These are phyloP conservation scores for Operophtera brumata DNA, from an alignment of 2,888 invertebrate genomes.

Conservation along the genomic window DNA sequence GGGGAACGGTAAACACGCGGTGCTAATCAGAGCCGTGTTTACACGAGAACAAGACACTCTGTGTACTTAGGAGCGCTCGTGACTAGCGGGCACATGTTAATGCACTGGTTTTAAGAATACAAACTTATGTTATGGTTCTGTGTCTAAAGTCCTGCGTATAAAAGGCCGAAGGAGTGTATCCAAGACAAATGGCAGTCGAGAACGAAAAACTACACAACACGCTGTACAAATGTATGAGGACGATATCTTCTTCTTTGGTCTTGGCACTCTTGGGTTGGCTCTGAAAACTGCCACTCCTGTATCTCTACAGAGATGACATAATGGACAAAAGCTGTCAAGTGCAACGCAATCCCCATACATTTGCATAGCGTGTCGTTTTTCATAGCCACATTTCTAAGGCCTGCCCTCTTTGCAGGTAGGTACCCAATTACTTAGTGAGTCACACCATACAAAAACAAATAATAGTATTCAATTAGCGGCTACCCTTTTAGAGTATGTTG, in stretches of 20 bases:
- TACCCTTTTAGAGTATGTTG: slow-evolving; percentile 52
- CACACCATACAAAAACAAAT: slow-evolving; percentile 50
- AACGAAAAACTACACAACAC: not conserved
- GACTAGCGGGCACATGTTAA: slow-evolving; percentile 47
- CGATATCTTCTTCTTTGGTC: too few relatives aligned
- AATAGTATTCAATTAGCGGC: slow-evolving; percentile 58
- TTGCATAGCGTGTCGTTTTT: not conserved
- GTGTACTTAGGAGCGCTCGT: slow-evolving; percentile 37
- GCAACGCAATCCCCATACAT: not conserved
- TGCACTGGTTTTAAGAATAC: slow-evolving; percentile 39
- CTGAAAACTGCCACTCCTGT: too few relatives aligned
- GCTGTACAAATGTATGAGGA: not conserved
- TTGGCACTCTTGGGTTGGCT: too few relatives aligned
- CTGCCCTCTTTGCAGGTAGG: slow-evolving; percentile 33
- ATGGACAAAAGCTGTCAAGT: not conserved
- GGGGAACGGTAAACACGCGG: slow-evolving; percentile 32
- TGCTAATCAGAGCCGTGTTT: slow-evolving; percentile 45
- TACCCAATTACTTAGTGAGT: slow-evolving; percentile 44
- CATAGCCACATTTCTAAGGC: not conserved
- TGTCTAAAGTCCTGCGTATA: slow-evolving; percentile 20
- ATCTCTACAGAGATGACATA: too few relatives aligned
- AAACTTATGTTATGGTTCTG: slow-evolving; percentile 31
- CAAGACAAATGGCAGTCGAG: not conserved
- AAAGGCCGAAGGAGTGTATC: not conserved
- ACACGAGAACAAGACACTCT: slow-evolving; percentile 41